Evolutionary conservation across 1,140 invertebrate genomes (phyloP).

Genomic region (Solenopsis invicta): DNA sequence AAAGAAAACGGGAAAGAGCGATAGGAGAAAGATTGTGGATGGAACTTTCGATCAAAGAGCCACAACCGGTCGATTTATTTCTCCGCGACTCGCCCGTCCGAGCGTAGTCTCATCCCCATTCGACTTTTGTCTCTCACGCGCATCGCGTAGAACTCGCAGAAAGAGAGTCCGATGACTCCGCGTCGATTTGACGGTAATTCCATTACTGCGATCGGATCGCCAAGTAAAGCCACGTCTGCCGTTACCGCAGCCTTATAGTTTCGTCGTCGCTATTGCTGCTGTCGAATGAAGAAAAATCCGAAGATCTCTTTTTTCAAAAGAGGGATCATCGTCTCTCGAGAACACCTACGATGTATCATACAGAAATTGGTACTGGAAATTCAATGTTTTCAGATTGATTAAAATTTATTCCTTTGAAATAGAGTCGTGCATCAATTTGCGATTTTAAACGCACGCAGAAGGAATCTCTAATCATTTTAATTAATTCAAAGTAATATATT

Average conservation of each 20-base stretch:
- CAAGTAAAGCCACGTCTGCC: slow-evolving; percentile 27
- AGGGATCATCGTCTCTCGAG: not conserved
- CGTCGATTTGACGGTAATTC: slow-evolving; percentile 56
- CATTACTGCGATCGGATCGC: slow-evolving; percentile 57
- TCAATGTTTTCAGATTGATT: not conserved
- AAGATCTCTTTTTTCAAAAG: not conserved
- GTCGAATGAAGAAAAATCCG: slow-evolving; percentile 7
- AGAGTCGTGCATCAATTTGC: not conserved
- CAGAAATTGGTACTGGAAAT: not conserved
- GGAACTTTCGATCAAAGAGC: slow-evolving; percentile 56
- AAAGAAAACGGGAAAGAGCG: not conserved
- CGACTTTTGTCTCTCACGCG: slow-evolving; percentile 61
- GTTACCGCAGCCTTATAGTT: slow-evolving; percentile 36
- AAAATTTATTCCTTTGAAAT: not conserved
- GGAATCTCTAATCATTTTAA: slow-evolving; percentile 8
- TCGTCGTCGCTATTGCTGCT: not conserved
- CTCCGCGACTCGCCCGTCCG: slow-evolving; percentile 4
- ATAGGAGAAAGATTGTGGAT: slow-evolving; percentile 18
- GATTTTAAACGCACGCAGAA: not conserved
- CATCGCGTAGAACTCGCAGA: slow-evolving; percentile 23
- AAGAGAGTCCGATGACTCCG: not conserved
- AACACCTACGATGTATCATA: not conserved
- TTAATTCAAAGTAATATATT: not conserved
- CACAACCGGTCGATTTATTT: slow-evolving; percentile 55
- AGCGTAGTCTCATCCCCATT: slow-evolving; percentile 36